These are phyloP conservation scores for Remorina albescens DNA, from an alignment of 2,797 vertebrate genomes.

Conservation along the genomic window DNA sequence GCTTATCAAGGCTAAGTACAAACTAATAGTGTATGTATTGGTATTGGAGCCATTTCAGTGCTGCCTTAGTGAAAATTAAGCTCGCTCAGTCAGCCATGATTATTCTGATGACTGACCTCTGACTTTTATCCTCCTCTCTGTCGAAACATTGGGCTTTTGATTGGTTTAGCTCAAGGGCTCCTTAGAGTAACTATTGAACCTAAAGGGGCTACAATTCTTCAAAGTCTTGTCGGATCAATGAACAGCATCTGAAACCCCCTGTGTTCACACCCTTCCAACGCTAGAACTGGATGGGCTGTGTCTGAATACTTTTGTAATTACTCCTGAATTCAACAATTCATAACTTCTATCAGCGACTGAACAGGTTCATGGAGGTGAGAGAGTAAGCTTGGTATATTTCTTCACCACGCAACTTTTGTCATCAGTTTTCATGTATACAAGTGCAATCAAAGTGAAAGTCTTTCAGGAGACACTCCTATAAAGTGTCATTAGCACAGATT, in stretches of 20 bases:
- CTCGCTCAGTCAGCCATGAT: conserved; percentile 64
- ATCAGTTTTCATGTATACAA: conserved; percentile 10
- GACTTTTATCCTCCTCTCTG: conserved; percentile 57
- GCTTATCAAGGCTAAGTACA: conserved; percentile 11
- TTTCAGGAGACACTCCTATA: conserved; percentile 22
- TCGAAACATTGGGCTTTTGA: conserved; percentile 54
- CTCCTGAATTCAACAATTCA: conserved; percentile 26
- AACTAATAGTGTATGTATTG: conserved; percentile 5
- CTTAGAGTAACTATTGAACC: conserved; percentile 36
- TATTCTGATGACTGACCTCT: conserved; percentile 76
- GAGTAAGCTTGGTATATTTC: conserved; percentile 22
- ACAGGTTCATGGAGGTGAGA: conserved; percentile 6
- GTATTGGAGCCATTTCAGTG: conserved; percentile 16
- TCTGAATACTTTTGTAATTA: conserved; percentile 2
- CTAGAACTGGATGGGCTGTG: not conserved
- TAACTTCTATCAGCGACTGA: conserved; percentile 1
- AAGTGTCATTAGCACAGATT: too few relatives aligned
- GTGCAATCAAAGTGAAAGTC: conserved; percentile 6
- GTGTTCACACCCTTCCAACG: conserved; percentile 10
- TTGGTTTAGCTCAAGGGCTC: conserved; percentile 37
- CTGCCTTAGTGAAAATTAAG: conserved; percentile 49
- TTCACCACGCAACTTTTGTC: not conserved
- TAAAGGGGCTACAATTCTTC: conserved; percentile 29
- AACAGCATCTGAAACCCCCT: conserved; percentile 26
- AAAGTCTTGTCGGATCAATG: conserved; percentile 35